phyloP scores from a whole-genome alignment of 1,140 invertebrate genomes.

The Apis laboriosa region DNA sequence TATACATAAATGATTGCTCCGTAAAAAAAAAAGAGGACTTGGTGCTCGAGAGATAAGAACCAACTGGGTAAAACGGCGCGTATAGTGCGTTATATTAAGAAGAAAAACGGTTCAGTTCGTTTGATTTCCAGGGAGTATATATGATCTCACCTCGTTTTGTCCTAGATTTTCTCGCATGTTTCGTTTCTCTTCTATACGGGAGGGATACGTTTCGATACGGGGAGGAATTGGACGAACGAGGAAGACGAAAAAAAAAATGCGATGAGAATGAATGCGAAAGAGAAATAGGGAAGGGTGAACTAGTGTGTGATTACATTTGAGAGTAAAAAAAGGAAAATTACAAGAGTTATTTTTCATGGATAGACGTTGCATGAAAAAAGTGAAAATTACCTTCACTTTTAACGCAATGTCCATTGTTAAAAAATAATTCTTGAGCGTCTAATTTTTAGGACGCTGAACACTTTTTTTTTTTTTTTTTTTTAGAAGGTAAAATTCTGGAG shows the following conservation, averaged over 20 bases:
- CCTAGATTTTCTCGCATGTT: constrained; percentile 6
- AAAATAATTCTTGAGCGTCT: too few species aligned
- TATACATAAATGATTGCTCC: constrained; percentile 47
- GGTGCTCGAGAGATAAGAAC: constrained; percentile 18
- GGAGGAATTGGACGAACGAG: background rate
- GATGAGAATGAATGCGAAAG: background rate
- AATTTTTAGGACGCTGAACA: too few species aligned
- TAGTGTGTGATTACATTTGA: background rate
- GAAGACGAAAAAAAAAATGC: background rate
- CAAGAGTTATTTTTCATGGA: too few species aligned
- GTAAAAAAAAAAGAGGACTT: constrained; percentile 32
- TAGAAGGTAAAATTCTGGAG: too few species aligned
- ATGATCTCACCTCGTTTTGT: background rate
- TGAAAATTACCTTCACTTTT: too few species aligned
- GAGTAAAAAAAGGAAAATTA: background rate
- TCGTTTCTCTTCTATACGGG: background rate
- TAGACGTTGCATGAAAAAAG: too few species aligned
- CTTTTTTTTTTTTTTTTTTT: too few species aligned
- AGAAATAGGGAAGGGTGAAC: background rate
- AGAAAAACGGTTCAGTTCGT: background rate
- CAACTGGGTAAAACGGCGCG: background rate
- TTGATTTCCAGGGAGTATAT: background rate
- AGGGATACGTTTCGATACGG: background rate
- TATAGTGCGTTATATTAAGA: background rate
- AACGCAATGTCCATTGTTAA: too few species aligned